A percentile compares a stretch with the other conserved stretches of the same genome.
Conservation (phyloP, 2,888 invertebrate species). For the Cosmia pyralina region DNA sequence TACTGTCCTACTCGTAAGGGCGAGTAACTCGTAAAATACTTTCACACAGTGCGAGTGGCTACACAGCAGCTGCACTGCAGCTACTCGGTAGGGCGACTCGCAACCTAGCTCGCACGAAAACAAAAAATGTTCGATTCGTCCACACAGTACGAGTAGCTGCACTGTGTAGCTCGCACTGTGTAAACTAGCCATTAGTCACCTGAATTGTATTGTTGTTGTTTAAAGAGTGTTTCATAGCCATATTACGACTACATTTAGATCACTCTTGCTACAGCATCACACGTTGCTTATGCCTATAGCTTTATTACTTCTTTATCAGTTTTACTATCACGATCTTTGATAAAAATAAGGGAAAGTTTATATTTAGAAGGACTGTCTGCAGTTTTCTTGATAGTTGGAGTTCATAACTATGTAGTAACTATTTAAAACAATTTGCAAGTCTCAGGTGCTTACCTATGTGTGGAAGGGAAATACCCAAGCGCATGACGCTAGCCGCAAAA, state of each 20-base stretch:
- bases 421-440: conserved; percentile 76
- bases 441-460: conserved; percentile 65
- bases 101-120: no score
- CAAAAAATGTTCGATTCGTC: no score
- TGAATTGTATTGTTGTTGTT: neutral
- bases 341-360: neutral
- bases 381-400: conserved; percentile 45
- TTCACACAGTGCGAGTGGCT: no score
- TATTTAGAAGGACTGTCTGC: conserved; percentile 29
- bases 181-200: neutral
- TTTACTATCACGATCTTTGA: neutral
- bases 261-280: neutral
- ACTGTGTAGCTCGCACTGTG: no score
- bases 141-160: no score
- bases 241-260: neutral
- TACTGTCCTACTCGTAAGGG: no score
- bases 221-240: neutral
- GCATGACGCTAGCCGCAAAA: conserved; percentile 58
- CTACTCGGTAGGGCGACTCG: no score
- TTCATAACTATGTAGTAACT: conserved; percentile 67
- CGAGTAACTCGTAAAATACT: no score
- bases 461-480: conserved; percentile 69
- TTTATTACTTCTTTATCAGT: neutral
- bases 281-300: neutral
- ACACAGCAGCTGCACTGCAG: no score